These are phyloP conservation scores for Pseudomyrmex dendroicus DNA, from an alignment of 1,140 invertebrate genomes.

Conservation along the genomic window DNA sequence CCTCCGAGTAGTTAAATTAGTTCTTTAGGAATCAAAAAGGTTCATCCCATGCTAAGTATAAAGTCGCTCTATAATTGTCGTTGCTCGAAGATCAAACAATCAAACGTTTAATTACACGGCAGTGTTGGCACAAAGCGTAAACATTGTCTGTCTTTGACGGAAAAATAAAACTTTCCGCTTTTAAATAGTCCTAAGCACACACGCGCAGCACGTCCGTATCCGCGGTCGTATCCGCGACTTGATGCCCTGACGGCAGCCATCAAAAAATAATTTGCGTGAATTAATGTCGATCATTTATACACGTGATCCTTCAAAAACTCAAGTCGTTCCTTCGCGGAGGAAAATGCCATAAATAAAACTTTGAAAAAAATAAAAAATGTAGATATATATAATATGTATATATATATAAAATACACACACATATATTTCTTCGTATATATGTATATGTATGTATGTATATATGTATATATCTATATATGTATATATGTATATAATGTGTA, in stretches of 20 bases:
- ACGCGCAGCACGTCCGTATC: slow-evolving; percentile 7
- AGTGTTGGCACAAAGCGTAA: slow-evolving; percentile 72
- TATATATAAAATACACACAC: neutral
- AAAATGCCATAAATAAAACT: too few relatives aligned
- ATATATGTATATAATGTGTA: too few relatives aligned
- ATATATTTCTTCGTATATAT: slow-evolving; percentile 18
- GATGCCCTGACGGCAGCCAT: slow-evolving; percentile 13
- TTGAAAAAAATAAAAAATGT: neutral
- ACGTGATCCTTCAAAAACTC: slow-evolving; percentile 19
- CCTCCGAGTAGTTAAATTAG: slow-evolving; percentile 16
- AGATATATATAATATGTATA: slow-evolving; percentile 20
- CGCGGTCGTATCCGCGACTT: slow-evolving; percentile 17
- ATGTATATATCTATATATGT: neutral
- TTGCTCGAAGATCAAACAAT: slow-evolving; percentile 49
- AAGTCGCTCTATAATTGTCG: slow-evolving; percentile 40
- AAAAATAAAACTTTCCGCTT: slow-evolving; percentile 39
- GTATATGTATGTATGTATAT: slow-evolving; percentile 6
- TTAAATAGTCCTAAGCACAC: slow-evolving; percentile 52
- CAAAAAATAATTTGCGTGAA: slow-evolving; percentile 23
- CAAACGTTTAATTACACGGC: slow-evolving; percentile 63
- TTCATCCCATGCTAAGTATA: slow-evolving; percentile 14
- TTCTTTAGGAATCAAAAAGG: slow-evolving; percentile 13
- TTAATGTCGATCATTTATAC: slow-evolving; percentile 23
- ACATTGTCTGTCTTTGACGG: slow-evolving; percentile 53
- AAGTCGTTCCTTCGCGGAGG: neutral